Evolutionary conservation across 2,797 vertebrate species (phyloP), one percentile per base, ranked within the genome.

Genomic region (Clarias fuscus): DNA sequence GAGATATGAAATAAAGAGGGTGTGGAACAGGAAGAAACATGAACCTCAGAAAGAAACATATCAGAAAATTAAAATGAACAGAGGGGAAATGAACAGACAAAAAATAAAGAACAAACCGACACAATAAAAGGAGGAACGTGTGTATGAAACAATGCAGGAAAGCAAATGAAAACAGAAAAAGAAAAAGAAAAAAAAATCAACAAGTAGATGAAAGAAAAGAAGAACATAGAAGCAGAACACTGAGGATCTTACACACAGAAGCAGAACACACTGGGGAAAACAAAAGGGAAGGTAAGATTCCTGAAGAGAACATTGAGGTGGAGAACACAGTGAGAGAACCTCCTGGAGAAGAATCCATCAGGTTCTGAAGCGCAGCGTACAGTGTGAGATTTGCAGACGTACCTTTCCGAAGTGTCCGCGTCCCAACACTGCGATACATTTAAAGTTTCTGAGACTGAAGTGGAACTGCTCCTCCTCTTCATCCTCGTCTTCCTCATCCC

Each of bases 351-450:
- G 24, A 65, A 65, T 10, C 4, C 24, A n/a, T 4, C 48, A 48
- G 48, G 8, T 48, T 48, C 48, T 48, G 48, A 48, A 48, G 48
- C 48, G 2, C 48, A 48, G 8, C 48, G 0, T 10, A 22, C 10
- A 24, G 15, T 8, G 24, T n/a, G 15, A 11, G 20, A 77, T 58
- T 18, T 58, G 17, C 1, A 58, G 22, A 71, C 70, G 61, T 91
- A 99, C 98, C 96, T 99, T 99, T 94, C 98, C 98, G 93, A 99
- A 99, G 92, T 99, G 98, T 61, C 98, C 98, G 85, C 98, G 97
- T 84, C 98, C 98, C 43, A 99, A 95, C 37, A 99, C 98, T n/a
- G 98, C 98, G 83, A 97, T 97, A 89, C 98, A 99, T 91, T 97
- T 97, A 94, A 99, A 99, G 93, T 99, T 97, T 90, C 97, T 94